Evolutionary conservation across 2,888 invertebrate species (phyloP).

Genomic region (Lithodes maja): DNA sequence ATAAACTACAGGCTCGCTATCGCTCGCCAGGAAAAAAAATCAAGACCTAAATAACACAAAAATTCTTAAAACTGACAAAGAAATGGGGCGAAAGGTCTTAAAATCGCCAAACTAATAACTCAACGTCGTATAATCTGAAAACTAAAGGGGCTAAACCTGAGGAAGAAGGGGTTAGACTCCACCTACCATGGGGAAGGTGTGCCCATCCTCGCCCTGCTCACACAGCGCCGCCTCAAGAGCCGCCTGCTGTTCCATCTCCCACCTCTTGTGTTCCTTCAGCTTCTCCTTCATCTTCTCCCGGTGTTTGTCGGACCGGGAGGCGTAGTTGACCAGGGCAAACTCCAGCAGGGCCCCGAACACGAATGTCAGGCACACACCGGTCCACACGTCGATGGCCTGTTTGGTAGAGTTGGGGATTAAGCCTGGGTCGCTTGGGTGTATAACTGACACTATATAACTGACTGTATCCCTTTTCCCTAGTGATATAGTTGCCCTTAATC

Average conservation of each 20-base stretch:
- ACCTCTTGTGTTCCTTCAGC: slow-evolving; percentile 72
- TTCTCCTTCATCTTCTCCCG: slow-evolving; percentile 71
- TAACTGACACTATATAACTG: too few species aligned
- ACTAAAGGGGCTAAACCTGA: too few species aligned
- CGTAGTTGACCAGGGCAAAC: slow-evolving; percentile 88
- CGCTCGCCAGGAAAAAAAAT: too few species aligned
- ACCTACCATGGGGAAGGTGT: slow-evolving; percentile 70
- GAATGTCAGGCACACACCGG: slow-evolving; percentile 83
- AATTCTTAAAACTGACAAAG: too few species aligned
- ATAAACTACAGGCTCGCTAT: too few species aligned
- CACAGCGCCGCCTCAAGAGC: slow-evolving; percentile 59
- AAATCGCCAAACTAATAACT: too few species aligned
- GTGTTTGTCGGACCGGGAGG: slow-evolving; percentile 94
- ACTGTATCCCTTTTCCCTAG: too few species aligned
- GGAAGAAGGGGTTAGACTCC: slow-evolving; percentile 62
- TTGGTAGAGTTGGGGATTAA: not conserved
- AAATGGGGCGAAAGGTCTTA: too few species aligned
- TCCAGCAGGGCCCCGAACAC: too few species aligned
- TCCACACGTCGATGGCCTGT: slow-evolving; percentile 70
- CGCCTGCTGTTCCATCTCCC: slow-evolving; percentile 73
- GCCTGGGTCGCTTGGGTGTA: slow-evolving; percentile 20
- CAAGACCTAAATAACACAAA: too few species aligned
- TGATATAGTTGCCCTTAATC: too few species aligned
- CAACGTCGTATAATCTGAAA: too few species aligned
- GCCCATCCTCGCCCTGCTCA: slow-evolving; percentile 57